Conservation (phyloP, 1,140 invertebrate species). For the Saccostrea cuccullata region DNA sequence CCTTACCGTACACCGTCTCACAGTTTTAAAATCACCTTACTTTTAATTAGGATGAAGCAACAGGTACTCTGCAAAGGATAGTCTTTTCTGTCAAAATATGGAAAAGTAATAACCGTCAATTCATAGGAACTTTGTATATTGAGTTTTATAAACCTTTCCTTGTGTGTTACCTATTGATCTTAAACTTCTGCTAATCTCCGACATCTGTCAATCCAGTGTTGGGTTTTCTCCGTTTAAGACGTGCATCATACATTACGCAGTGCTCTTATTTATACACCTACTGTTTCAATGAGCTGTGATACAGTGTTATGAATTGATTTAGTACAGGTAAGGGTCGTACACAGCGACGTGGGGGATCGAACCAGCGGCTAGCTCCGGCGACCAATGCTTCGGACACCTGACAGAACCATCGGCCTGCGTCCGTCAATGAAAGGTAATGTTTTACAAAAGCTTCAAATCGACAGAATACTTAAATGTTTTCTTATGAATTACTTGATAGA, state of each 20-base stretch:
- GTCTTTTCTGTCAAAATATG: too few species aligned
- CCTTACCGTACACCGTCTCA: too few species aligned
- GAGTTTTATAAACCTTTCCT: background rate
- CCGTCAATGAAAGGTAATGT: background rate
- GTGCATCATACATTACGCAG: background rate
- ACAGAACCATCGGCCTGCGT: background rate
- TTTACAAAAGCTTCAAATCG: background rate
- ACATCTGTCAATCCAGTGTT: conserved; percentile 26
- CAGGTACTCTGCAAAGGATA: too few species aligned
- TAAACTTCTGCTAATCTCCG: conserved; percentile 2
- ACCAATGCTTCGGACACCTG: background rate
- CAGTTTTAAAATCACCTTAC: too few species aligned
- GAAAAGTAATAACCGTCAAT: too few species aligned
- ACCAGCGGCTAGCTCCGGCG: background rate
- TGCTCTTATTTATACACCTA: conserved; percentile 13
- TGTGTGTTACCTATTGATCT: conserved; percentile 29
- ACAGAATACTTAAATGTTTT: background rate
- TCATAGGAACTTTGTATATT: background rate
- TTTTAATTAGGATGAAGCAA: too few species aligned
- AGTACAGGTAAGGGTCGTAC: background rate
- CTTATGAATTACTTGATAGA: background rate
- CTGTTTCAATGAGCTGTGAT: conserved; percentile 33
- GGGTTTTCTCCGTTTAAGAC: background rate
- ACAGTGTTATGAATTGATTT: background rate
- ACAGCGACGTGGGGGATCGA: conserved; percentile 21